Evolutionary conservation across 2,113 vertebrate genomes (phyloP).

Genomic region (Microtus richardsoni): DNA sequence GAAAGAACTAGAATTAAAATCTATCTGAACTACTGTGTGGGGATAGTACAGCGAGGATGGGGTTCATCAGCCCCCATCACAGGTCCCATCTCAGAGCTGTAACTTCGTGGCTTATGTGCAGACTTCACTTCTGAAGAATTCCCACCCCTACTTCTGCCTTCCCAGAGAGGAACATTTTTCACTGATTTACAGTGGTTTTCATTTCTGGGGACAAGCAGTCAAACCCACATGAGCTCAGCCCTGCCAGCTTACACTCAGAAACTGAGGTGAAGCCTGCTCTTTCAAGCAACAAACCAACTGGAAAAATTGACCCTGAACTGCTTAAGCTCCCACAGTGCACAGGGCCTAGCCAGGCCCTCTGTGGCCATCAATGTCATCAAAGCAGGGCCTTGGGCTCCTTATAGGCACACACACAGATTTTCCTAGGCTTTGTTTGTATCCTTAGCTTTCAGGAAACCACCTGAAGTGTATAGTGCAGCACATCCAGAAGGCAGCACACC

Average conservation of each 20-base stretch:
- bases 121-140: neutral
- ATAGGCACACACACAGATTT: neutral
- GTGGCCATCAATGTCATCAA: neutral
- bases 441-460: neutral
- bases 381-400: neutral
- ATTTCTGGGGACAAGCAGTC: neutral
- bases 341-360: slow-evolving; percentile 33
- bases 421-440: neutral
- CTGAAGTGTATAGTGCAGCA: neutral
- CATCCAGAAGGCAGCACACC: neutral
- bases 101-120: neutral
- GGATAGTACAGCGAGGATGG: slow-evolving; percentile 83
- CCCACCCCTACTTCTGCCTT: neutral
- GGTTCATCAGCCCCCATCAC: slow-evolving; percentile 78
- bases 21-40: slow-evolving; percentile 83
- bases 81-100: neutral
- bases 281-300: slow-evolving; percentile 61
- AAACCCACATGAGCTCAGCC: neutral
- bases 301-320: slow-evolving; percentile 36
- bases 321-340: slow-evolving; percentile 53
- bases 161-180: neutral
- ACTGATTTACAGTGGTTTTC: neutral
- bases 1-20: slow-evolving; percentile 87
- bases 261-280: slow-evolving; percentile 51
- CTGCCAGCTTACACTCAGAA: slow-evolving; percentile 49